A percentile compares a stretch with the other conserved stretches of the same genome.
Evolutionary conservation across 2,113 vertebrate genomes (phyloP).

Genomic region (Myrmecophaga tridactyla): DNA sequence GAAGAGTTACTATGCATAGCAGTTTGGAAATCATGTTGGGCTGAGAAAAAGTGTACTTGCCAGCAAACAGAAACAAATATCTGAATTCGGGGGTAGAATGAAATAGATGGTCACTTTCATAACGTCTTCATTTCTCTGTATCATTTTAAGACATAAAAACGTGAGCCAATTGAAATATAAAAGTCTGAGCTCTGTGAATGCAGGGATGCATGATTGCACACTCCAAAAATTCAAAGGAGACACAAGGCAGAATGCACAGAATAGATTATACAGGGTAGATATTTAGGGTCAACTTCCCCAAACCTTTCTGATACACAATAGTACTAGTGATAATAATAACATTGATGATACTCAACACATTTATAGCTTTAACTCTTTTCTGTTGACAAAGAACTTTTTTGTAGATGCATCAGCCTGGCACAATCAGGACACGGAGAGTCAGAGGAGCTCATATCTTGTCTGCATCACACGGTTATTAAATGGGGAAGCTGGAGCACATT

Average conservation of each 20-base stretch:
- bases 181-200: neutral
- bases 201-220: neutral
- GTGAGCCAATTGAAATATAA: neutral
- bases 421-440: neutral
- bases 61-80: neutral
- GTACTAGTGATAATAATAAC: neutral
- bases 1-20: neutral
- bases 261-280: neutral
- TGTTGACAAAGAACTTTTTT: neutral
- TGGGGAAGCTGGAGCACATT: neutral
- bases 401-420: neutral
- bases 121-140: neutral
- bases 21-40: neutral
- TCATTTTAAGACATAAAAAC: neutral
- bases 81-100: neutral
- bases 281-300: neutral
- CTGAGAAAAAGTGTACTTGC: neutral
- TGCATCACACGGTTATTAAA: neutral
- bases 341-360: neutral
- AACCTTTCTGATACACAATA: neutral
- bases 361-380: neutral
- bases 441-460: neutral
- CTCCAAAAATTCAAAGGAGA: conserved; percentile 1
- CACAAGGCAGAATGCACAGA: neutral
- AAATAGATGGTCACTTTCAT: neutral